Evolutionary conservation across 2,888 invertebrate species (phyloP).

Genomic region (Agrochola lychnidis): DNA sequence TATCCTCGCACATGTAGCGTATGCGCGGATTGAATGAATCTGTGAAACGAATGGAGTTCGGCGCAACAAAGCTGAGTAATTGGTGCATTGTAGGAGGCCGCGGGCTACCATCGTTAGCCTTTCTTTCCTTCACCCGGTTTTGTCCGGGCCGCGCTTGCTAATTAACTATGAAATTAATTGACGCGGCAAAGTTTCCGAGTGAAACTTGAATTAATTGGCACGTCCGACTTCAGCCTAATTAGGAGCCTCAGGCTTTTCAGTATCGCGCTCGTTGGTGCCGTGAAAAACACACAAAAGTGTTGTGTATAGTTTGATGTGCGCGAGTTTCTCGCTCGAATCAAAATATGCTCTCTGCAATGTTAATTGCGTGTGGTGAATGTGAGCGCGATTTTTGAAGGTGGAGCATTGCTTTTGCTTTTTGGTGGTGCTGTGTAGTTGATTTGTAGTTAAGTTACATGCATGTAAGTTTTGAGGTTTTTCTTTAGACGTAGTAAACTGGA

Average conservation of each 20-base stretch:
- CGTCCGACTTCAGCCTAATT: conserved; percentile 91
- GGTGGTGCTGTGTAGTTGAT: background rate
- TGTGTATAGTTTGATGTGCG: conserved; percentile 74
- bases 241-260: conserved; percentile 90
- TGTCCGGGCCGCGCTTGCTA: conserved; percentile 86
- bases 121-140: conserved; percentile 88
- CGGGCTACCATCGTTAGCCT: conserved; percentile 88
- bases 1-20: conserved; percentile 19
- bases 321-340: conserved; percentile 65
- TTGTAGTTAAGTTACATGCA: background rate
- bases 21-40: conserved; percentile 72
- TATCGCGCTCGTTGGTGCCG: conserved; percentile 87
- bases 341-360: conserved; percentile 67
- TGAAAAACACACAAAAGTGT: conserved; percentile 90
- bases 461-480: background rate
- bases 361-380: conserved; percentile 73
- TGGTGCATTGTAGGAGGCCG: conserved; percentile 87
- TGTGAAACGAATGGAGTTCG: conserved; percentile 75
- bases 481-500: too few relatives aligned
- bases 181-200: conserved; percentile 90
- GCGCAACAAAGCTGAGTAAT: conserved; percentile 86
- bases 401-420: conserved; percentile 21
- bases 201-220: conserved; percentile 91
- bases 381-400: conserved; percentile 38
- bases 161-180: conserved; percentile 91